Evolutionary conservation across 2,113 vertebrate genomes (phyloP).

Genomic region (Stigmatopora nigra): DNA sequence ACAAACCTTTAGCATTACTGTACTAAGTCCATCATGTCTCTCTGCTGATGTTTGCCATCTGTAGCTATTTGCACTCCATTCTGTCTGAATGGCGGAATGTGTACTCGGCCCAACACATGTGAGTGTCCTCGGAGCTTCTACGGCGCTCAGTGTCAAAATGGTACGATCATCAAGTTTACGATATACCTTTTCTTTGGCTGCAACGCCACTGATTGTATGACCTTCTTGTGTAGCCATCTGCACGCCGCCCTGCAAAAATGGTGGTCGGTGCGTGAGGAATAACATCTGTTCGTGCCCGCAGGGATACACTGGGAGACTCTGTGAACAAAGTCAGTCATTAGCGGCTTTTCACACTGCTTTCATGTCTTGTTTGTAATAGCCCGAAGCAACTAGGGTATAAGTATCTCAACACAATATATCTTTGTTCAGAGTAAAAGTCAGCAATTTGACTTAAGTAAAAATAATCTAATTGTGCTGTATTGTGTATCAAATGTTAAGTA

Average conservation of each 20-base stretch:
- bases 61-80: constrained; percentile 63
- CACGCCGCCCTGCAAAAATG: constrained; percentile 75
- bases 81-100: constrained; percentile 67
- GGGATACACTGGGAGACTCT: constrained; percentile 69
- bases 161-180: constrained; percentile 33
- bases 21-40: constrained; percentile 7
- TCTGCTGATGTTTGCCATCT: neutral
- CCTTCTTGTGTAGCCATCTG: constrained; percentile 65
- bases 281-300: constrained; percentile 67
- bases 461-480: too few relatives aligned
- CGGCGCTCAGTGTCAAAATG: constrained; percentile 66
- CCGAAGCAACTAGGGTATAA: neutral
- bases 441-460: neutral
- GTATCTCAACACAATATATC: neutral
- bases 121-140: constrained; percentile 66
- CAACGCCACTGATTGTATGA: neutral
- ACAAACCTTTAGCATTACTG: too few relatives aligned
- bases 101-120: constrained; percentile 55
- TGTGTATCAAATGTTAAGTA: neutral
- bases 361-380: neutral
- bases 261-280: constrained; percentile 69
- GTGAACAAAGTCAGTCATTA: constrained; percentile 69
- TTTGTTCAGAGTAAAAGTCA: neutral
- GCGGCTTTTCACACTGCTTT: neutral
- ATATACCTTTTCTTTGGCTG: neutral